Percentiles rank a stretch among this genome's conserved stretches.
phyloP scores from a whole-genome alignment of 2,888 invertebrate genomes.

The Drosophila quinaria region DNA sequence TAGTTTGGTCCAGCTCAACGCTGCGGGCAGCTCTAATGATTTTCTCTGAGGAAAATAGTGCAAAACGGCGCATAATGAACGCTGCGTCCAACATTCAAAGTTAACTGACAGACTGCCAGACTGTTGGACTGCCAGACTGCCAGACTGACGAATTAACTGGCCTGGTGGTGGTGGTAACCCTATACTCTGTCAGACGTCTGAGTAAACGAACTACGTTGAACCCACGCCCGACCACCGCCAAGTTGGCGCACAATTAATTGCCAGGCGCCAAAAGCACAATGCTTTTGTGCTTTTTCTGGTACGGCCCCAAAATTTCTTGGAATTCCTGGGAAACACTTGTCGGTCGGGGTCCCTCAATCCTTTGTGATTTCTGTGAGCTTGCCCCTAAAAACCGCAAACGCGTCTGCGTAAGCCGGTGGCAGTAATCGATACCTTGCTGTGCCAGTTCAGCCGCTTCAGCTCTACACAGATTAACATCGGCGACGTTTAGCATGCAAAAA shows the following conservation, averaged over 20 bases:
- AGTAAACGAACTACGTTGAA: constrained; percentile 43
- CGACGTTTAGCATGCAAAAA: constrained; percentile 70
- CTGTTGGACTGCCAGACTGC: constrained; percentile 4
- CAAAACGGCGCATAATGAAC: constrained; percentile 77
- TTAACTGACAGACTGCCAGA: constrained; percentile 34
- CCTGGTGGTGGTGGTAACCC: constrained; percentile 57
- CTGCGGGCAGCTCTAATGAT: constrained; percentile 77
- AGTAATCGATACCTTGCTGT: constrained; percentile 78
- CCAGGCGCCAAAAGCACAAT: constrained; percentile 74
- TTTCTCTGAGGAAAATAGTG: constrained; percentile 75
- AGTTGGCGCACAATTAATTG: constrained; percentile 71
- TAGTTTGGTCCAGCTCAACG: constrained; percentile 71
- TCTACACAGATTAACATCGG: constrained; percentile 73
- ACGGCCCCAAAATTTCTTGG: constrained; percentile 64
- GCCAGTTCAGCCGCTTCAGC: constrained; percentile 36
- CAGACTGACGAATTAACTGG: constrained; percentile 5
- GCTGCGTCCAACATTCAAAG: constrained; percentile 61
- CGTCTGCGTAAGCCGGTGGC: constrained; percentile 76
- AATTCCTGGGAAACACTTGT: constrained; percentile 76
- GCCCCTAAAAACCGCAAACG: constrained; percentile 44
- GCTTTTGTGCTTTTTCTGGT: constrained; percentile 38
- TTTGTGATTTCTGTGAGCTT: constrained; percentile 56
- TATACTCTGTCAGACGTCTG: constrained; percentile 38
- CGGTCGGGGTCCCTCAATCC: constrained; percentile 33
- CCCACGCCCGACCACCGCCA: constrained; percentile 65